These are phyloP conservation scores for Rhopalosiphum padi DNA, from an alignment of 1,140 invertebrate species.

Conservation along the genomic window DNA sequence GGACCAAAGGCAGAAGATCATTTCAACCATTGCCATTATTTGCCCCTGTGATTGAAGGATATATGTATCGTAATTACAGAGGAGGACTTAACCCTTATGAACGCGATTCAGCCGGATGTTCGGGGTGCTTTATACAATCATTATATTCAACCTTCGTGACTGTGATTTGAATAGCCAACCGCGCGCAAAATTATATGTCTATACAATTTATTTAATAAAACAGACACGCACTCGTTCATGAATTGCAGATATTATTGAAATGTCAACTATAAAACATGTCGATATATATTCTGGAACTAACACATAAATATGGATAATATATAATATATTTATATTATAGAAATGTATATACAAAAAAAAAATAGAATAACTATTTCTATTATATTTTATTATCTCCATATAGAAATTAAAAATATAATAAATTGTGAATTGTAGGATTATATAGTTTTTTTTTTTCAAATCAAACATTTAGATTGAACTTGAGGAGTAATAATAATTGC, in stretches of 20 bases:
- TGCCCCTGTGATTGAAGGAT: conserved; percentile 25
- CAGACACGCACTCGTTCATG: too few species aligned
- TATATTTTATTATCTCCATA: too few species aligned
- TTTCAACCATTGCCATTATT: background rate
- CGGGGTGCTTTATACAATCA: conserved; percentile 10
- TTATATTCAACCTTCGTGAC: conserved; percentile 2
- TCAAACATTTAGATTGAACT: too few species aligned
- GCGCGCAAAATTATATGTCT: background rate
- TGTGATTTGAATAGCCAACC: conserved; percentile 33
- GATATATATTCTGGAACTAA: background rate
- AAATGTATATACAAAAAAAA: too few species aligned
- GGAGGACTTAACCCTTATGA: conserved; percentile 35
- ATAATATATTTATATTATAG: too few species aligned
- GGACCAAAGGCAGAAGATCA: background rate
- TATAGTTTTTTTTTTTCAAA: too few species aligned
- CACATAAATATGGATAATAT: background rate
- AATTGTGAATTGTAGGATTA: too few species aligned
- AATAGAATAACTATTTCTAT: too few species aligned
- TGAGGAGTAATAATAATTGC: too few species aligned
- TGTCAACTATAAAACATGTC: background rate
- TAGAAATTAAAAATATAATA: too few species aligned
- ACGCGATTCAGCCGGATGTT: conserved; percentile 25
- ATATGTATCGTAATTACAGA: conserved; percentile 35
- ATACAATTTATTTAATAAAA: background rate
- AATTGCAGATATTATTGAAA: background rate